Evolutionary conservation across 2,888 invertebrate genomes (phyloP).

Genomic region (Sphaeridia pumilis): DNA sequence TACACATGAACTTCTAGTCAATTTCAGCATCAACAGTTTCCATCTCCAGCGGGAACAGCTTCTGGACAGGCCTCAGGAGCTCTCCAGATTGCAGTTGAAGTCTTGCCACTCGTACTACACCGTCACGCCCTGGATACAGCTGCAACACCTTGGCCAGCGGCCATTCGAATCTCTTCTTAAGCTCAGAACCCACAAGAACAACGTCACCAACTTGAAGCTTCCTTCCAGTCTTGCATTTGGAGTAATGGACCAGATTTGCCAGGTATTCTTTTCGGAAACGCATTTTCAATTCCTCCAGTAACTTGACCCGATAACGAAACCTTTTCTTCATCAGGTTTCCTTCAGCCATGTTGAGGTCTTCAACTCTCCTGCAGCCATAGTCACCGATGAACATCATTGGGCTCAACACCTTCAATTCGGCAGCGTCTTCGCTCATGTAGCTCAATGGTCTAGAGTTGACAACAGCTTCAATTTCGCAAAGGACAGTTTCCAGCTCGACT

Average conservation of each 20-base stretch:
- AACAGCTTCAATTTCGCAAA: neutral
- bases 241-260: neutral
- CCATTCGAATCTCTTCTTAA: neutral
- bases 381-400: neutral
- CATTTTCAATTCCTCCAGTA: neutral
- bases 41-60: too few species aligned
- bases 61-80: too few species aligned
- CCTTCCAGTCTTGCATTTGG: neutral
- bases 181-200: neutral
- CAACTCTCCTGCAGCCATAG: neutral
- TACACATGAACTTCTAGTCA: too few species aligned
- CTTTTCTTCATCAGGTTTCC: neutral
- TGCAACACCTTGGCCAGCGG: neutral
- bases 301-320: neutral
- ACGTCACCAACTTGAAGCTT: neutral
- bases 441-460: neutral
- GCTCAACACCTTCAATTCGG: neutral
- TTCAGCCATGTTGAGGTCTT: neutral
- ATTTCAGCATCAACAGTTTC: too few species aligned
- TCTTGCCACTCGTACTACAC: neutral
- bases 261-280: neutral
- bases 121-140: neutral
- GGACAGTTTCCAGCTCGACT: slow-evolving; percentile 1
- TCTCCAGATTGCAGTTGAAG: too few species aligned
- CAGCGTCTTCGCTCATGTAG: neutral